phyloP scores from a whole-genome alignment of 2,113 vertebrate species.

The Pipra filicauda region DNA sequence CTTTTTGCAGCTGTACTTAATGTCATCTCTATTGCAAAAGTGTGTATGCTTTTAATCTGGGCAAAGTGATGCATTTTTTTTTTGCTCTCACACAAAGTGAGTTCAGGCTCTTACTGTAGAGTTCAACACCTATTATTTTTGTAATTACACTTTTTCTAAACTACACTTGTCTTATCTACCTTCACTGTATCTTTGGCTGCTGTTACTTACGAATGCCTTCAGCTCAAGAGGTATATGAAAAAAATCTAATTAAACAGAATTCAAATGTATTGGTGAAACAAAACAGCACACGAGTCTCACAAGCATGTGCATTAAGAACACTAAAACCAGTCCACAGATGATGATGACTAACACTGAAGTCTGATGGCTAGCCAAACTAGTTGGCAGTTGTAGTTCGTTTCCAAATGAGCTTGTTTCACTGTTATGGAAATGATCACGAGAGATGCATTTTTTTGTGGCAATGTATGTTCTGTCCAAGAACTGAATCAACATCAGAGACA shows the following conservation, averaged over 20 bases:
- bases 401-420: not conserved
- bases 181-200: not conserved
- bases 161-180: not conserved
- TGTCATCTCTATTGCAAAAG: not conserved
- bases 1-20: not conserved
- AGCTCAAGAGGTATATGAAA: not conserved
- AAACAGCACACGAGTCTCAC: not conserved
- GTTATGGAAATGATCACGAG: not conserved
- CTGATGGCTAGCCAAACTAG: not conserved
- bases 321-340: not conserved
- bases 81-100: not conserved
- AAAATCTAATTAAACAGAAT: not conserved
- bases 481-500: conserved; percentile 15
- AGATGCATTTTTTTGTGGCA: not conserved
- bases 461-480: not conserved
- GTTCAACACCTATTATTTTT: not conserved
- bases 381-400: not conserved
- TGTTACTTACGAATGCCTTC: not conserved
- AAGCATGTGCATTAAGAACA: not conserved
- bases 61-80: not conserved
- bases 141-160: not conserved
- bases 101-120: not conserved
- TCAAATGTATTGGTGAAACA: not conserved
- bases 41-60: not conserved
- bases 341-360: conserved; percentile 21